Conservation (phyloP, 2,888 invertebrate genomes). For the Drosophila ustulata region DNA sequence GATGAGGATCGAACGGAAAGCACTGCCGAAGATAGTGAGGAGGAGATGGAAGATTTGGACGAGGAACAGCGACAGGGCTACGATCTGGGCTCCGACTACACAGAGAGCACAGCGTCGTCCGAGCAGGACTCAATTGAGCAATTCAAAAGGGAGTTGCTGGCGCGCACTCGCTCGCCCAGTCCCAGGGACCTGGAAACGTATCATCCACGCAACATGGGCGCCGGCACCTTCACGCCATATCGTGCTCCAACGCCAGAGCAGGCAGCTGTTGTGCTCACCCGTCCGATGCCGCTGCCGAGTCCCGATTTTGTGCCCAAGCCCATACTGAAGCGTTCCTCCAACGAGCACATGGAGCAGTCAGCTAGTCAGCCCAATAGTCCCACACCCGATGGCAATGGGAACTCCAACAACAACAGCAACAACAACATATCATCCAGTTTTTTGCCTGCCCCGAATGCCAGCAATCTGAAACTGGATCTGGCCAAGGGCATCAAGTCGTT, state of each 20-base stretch:
- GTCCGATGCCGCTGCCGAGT: constrained; percentile 88
- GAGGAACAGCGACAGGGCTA: constrained; percentile 75
- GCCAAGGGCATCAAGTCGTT: constrained; percentile 83
- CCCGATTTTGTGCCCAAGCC: constrained; percentile 92
- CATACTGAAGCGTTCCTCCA: constrained; percentile 88
- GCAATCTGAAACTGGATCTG: constrained; percentile 68
- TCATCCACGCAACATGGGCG: constrained; percentile 88
- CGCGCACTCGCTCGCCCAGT: constrained; percentile 82
- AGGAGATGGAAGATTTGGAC: constrained; percentile 66
- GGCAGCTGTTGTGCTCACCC: constrained; percentile 87
- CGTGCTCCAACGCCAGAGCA: constrained; percentile 85
- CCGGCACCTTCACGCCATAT: constrained; percentile 83
- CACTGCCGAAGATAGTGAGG: constrained; percentile 80
- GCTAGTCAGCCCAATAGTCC: constrained; percentile 68
- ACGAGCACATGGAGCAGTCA: constrained; percentile 83
- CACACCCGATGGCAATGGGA: constrained; percentile 15
- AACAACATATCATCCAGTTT: constrained; percentile 3
- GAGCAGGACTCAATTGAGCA: constrained; percentile 85
- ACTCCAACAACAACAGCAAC: too few species aligned
- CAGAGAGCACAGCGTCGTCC: constrained; percentile 88
- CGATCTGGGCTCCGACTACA: constrained; percentile 88
- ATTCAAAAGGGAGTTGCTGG: constrained; percentile 83
- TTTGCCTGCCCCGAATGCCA: constrained; percentile 7
- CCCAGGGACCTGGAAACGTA: constrained; percentile 88
- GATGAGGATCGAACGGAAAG: constrained; percentile 74